Evolutionary conservation across 2,797 vertebrate genomes (phyloP), one percentile per base, ranked within the genome.

Genomic region (Liasis olivaceus): DNA sequence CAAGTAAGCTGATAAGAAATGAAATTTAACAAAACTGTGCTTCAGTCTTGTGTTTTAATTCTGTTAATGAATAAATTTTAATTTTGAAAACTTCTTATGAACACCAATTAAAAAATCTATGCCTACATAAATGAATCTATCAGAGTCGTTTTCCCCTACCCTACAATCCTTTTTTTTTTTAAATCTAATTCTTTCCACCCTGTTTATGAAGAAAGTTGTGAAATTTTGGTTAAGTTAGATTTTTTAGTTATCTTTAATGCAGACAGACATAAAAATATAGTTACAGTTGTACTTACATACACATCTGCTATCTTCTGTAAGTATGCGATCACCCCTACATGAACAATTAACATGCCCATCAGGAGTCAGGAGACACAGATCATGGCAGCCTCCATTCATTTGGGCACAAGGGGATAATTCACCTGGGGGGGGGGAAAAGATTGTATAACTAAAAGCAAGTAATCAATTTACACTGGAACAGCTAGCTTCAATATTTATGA

Each of bases 231-330:
- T 42, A 77, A 31, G 6, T 77, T 77, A 7, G 36, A 42, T 77
- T 77, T 77, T 77, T 77, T 72, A 22, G 36, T 47, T 3, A 81
- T 81, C 20, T 2, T 81, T 47, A 81, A 81, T 81, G 20, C 36
- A 42, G 42, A 77, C 6, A 22, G 72, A 17, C 17, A 59, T 5
- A 12, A 13, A 2, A 56, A 56, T 28, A 66, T 2, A 5, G 13
- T 28, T 54, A 31, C 9, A 20, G n/a, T 20, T 56, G 47, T 89
- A 99, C 99, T 98, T 98, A 99, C 99, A 98, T 97, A 99, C 98
- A 98, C 99, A 99, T 97, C 99, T 99, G 98, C 99, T 99, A 97
- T 99, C 98, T 94, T 99, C 98, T 96, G 99, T 94, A 95, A 99
- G 98, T 95, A 99, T 97, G 92, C 99, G 98, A 93, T 99, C 99